Percentiles rank a stretch among this genome's conserved stretches.
phyloP scores from a whole-genome alignment of 2,113 vertebrate genomes.

The Strix uralensis region DNA sequence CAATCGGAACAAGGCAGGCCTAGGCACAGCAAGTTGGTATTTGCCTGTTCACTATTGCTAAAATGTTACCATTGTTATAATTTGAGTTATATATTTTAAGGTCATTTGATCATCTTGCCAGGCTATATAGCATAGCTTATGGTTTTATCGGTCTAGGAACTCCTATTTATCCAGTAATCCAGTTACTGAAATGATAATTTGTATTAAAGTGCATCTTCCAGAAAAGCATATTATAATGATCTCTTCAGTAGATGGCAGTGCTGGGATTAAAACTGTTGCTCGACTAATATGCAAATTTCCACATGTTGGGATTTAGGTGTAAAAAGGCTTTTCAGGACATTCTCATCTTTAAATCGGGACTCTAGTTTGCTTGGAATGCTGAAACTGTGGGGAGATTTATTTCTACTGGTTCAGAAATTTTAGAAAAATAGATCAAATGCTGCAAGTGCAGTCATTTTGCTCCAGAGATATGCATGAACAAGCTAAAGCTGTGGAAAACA shows the following conservation, averaged over 20 bases:
- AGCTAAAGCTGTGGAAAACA: background rate
- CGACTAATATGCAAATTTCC: conserved; percentile 71
- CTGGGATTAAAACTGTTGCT: conserved; percentile 66
- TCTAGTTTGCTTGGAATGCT: background rate
- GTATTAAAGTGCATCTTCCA: background rate
- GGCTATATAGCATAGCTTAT: background rate
- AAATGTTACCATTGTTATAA: background rate
- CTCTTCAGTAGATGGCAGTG: conserved; percentile 76
- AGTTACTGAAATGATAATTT: background rate
- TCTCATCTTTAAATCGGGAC: background rate
- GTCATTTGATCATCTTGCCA: background rate
- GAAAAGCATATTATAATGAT: conserved; percentile 30
- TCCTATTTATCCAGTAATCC: background rate
- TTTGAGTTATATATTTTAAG: conserved; percentile 1
- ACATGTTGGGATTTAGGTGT: conserved; percentile 58
- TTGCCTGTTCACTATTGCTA: background rate
- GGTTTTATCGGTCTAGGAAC: background rate
- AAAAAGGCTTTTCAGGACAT: conserved; percentile 1
- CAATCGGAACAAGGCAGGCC: background rate
- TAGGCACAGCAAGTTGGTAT: background rate
- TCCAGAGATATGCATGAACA: background rate
- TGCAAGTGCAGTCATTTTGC: background rate
- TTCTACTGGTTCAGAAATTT: background rate
- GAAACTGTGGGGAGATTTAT: background rate
- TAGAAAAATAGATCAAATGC: conserved; percentile 20